Percentiles rank a stretch among this genome's conserved stretches.
Evolutionary conservation across 2,113 vertebrate species (phyloP).

Genomic region (Jacana jacana): DNA sequence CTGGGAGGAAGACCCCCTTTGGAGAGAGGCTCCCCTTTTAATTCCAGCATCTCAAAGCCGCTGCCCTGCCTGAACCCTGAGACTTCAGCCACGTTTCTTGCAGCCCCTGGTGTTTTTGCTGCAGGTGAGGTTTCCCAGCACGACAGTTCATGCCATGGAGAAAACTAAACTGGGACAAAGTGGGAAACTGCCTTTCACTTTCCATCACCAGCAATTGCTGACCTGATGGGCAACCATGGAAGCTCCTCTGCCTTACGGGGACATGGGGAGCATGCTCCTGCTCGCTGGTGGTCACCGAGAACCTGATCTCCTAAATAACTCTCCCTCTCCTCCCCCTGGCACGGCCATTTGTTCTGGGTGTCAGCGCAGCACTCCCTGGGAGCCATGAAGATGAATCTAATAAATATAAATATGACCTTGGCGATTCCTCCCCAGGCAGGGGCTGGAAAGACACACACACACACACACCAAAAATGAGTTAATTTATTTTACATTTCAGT

Average conservation of each 20-base stretch:
- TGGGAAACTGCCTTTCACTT: neutral
- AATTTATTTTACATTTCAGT: neutral
- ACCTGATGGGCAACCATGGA: accelerated
- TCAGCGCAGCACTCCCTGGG: neutral
- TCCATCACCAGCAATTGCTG: neutral
- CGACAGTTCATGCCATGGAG: accelerated
- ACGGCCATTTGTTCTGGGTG: neutral
- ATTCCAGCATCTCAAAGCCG: neutral
- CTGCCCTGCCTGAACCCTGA: neutral
- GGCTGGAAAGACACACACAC: neutral
- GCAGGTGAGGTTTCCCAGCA: neutral
- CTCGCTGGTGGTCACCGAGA: neutral
- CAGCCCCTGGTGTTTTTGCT: neutral
- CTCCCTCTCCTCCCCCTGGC: neutral
- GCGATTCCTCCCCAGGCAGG: accelerated
- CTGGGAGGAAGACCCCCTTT: neutral
- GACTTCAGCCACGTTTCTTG: neutral
- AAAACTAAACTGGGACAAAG: neutral
- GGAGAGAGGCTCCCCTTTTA: neutral
- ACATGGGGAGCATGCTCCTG: neutral
- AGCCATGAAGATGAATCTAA: neutral
- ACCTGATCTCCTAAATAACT: neutral
- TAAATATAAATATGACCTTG: neutral
- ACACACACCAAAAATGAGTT: too few species aligned
- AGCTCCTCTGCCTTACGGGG: neutral